These are phyloP conservation scores for Chaetophractus vellerosus DNA, from an alignment of 2,797 vertebrate species.

Conservation along the genomic window DNA sequence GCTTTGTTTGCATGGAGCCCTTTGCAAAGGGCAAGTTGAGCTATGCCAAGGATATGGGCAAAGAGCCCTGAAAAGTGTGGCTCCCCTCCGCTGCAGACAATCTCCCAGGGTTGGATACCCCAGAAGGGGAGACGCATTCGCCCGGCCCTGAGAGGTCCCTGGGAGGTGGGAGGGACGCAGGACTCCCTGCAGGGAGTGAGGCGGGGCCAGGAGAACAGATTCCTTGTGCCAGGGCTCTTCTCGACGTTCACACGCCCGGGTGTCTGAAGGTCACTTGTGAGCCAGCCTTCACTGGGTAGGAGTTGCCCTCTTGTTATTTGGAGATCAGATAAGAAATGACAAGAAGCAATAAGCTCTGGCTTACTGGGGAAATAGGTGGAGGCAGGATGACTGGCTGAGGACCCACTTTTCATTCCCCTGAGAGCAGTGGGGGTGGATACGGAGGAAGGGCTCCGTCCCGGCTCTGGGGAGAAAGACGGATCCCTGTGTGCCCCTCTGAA, in stretches of 20 bases:
- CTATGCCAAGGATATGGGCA: not conserved
- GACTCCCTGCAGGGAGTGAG: not conserved
- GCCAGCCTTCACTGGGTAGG: constrained; percentile 84
- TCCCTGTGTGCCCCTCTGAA: rapidly evolving
- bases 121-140: not conserved
- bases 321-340: constrained; percentile 89
- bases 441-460: not conserved
- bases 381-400: constrained; percentile 76
- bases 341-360: constrained; percentile 85
- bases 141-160: not conserved
- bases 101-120: not conserved
- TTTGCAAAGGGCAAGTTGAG: constrained; percentile 80
- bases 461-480: not conserved
- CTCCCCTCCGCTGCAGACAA: not conserved
- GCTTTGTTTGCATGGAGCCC: constrained; percentile 79
- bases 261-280: constrained; percentile 86
- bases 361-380: constrained; percentile 81
- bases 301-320: constrained; percentile 88
- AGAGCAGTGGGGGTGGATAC: not conserved
- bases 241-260: constrained; percentile 80
- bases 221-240: constrained; percentile 73
- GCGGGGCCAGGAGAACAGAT: constrained; percentile 52
- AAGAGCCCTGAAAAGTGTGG: constrained; percentile 69
- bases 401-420: constrained; percentile 80
- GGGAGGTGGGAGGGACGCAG: not conserved